A percentile compares a stretch with the other conserved stretches of the same genome.
Conservation (phyloP, 2,888 invertebrate species). For the Pardosa pseudoannulata region DNA sequence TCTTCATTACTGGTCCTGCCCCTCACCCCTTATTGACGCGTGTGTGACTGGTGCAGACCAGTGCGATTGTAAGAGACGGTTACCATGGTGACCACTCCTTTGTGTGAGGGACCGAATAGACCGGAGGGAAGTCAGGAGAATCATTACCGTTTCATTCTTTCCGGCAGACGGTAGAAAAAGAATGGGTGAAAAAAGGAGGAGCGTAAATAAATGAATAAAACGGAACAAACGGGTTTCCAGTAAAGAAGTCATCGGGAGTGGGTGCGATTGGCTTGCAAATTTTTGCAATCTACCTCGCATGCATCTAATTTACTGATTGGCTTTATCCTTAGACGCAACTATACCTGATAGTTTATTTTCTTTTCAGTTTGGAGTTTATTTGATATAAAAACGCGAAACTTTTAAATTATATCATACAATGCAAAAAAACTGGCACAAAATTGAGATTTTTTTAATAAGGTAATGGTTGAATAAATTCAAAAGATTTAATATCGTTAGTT, state of each 20-base stretch:
- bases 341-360: no score
- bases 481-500: no score
- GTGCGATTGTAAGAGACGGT: conserved; percentile 58
- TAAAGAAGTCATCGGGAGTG: conserved; percentile 6
- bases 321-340: no score
- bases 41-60: conserved; percentile 36
- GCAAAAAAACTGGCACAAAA: no score
- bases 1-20: conserved; percentile 40
- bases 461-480: no score
- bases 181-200: conserved; percentile 11
- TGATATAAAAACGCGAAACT: no score
- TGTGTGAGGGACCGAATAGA: conserved; percentile 37
- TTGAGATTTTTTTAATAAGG: no score
- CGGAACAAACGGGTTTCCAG: conserved; percentile 39
- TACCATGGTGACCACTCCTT: conserved; percentile 49
- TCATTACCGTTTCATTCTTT: conserved; percentile 69
- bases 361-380: no score
- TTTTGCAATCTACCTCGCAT: not conserved
- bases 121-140: conserved; percentile 65
- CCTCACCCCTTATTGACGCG: conserved; percentile 40
- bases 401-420: no score
- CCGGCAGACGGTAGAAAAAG: conserved; percentile 22
- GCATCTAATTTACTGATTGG: not conserved
- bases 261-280: not conserved
- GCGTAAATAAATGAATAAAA: conserved; percentile 60